Evolutionary conservation across 2,888 invertebrate genomes (phyloP).

Genomic region (Acronicta leporina): DNA sequence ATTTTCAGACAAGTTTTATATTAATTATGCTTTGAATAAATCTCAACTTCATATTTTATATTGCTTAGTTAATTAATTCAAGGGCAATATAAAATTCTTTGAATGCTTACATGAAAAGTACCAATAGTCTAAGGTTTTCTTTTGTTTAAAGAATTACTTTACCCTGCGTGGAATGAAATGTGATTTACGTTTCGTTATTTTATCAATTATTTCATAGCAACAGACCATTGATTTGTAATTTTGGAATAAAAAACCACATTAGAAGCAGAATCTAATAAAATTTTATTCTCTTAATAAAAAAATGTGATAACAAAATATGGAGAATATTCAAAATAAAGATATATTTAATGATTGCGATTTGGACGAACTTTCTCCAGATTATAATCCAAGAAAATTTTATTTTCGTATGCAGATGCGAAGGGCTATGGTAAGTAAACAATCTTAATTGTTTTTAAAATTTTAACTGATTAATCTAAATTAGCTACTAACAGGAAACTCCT

Average conservation of each 20-base stretch:
- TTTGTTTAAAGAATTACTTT: neutral
- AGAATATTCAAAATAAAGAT: constrained; percentile 72
- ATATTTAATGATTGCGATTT: constrained; percentile 70
- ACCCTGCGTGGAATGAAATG: constrained; percentile 2
- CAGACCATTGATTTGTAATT: constrained; percentile 29
- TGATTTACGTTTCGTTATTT: constrained; percentile 44
- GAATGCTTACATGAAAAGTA: no score
- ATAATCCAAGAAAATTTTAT: constrained; percentile 62
- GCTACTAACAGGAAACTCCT: no score
- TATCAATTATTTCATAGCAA: constrained; percentile 53
- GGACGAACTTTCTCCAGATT: constrained; percentile 72
- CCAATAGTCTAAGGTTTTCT: neutral
- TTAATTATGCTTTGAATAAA: no score
- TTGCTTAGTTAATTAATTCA: no score
- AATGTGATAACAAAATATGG: constrained; percentile 64
- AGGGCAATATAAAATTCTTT: no score
- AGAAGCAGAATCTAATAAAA: no score
- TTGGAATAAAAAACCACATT: neutral
- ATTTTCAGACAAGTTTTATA: no score
- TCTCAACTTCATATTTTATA: no score
- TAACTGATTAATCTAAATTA: no score
- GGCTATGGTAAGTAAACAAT: constrained; percentile 64
- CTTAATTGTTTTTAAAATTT: no score
- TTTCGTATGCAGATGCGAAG: constrained; percentile 73
- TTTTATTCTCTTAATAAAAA: constrained; percentile 10